These are phyloP conservation scores for Steromphala cineraria DNA, from an alignment of 2,888 invertebrate genomes.

Conservation along the genomic window DNA sequence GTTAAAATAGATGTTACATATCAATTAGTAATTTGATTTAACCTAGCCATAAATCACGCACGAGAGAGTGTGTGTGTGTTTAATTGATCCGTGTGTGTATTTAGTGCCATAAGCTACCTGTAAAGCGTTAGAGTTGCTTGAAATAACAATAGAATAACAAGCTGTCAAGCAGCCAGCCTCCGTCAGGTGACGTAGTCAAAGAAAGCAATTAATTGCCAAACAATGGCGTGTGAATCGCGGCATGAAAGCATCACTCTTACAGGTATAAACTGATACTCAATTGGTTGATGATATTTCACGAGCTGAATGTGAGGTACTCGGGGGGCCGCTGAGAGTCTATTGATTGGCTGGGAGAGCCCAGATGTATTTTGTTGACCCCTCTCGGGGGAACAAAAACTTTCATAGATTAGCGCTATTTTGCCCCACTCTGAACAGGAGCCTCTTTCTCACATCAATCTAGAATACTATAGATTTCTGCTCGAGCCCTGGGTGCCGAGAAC, in stretches of 20 bases:
- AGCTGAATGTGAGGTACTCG: slow-evolving; percentile 12
- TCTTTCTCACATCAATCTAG: slow-evolving; percentile 17
- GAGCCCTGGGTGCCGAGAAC: slow-evolving; percentile 9
- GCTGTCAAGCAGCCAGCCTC: not conserved
- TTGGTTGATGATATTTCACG: slow-evolving; percentile 18
- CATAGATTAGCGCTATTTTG: slow-evolving; percentile 20
- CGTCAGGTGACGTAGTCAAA: not conserved
- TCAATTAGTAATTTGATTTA: too few species aligned
- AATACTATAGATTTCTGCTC: slow-evolving; percentile 8
- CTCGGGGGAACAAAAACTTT: slow-evolving; percentile 13
- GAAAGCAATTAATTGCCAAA: slow-evolving; percentile 14
- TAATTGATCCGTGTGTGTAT: not conserved
- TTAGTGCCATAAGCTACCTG: not conserved
- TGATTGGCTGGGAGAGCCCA: slow-evolving; percentile 19
- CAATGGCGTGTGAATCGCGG: slow-evolving; percentile 18
- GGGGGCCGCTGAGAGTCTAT: slow-evolving; percentile 12
- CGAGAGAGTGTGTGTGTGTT: not conserved
- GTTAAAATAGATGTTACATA: too few species aligned
- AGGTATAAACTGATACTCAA: slow-evolving; percentile 10
- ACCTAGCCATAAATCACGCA: too few species aligned
- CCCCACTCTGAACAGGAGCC: slow-evolving; percentile 6
- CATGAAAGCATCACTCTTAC: slow-evolving; percentile 6
- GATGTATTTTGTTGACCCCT: slow-evolving; percentile 21
- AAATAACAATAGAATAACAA: not conserved
- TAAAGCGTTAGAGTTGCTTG: not conserved